phyloP scores from a whole-genome alignment of 2,888 invertebrate species.

The Dorcus parallelipipedus region DNA sequence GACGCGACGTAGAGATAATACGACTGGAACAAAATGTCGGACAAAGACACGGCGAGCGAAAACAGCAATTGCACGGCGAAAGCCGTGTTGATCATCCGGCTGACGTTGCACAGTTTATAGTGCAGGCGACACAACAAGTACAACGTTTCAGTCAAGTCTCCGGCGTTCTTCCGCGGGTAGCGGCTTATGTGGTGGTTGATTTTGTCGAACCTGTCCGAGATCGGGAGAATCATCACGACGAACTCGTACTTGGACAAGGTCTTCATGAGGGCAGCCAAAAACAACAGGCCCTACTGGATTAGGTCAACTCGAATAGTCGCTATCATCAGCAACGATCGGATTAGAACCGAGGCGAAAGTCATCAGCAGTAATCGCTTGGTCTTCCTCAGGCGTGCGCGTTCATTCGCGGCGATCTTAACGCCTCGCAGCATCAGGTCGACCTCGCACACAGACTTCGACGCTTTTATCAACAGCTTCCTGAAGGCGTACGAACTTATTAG shows the following conservation, averaged over 20 bases:
- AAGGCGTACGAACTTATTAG: neutral
- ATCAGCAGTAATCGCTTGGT: constrained; percentile 10
- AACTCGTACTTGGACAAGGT: constrained; percentile 34
- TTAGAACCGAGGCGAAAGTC: constrained; percentile 21
- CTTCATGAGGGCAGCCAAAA: constrained; percentile 30
- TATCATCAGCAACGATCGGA: constrained; percentile 24
- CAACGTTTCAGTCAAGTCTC: constrained; percentile 24
- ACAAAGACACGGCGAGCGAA: constrained; percentile 29
- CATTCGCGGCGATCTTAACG: neutral
- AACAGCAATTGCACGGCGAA: constrained; percentile 33
- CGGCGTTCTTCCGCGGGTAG: constrained; percentile 9
- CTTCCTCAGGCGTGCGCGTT: neutral
- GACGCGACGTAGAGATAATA: constrained; percentile 35
- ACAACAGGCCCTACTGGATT: constrained; percentile 26
- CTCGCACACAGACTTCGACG: neutral
- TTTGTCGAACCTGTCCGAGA: constrained; percentile 27
- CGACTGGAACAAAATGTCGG: constrained; percentile 33
- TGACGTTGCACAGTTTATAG: constrained; percentile 32
- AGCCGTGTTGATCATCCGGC: constrained; percentile 28
- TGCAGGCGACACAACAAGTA: constrained; percentile 33
- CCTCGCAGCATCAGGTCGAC: neutral
- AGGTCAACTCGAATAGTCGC: constrained; percentile 26
- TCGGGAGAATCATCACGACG: constrained; percentile 27
- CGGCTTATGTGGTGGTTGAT: constrained; percentile 28
- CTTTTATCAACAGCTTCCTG: neutral